Base-by-base conservation (phyloP, 2,888 invertebrate species). In the Drosophila histrio region DNA sequence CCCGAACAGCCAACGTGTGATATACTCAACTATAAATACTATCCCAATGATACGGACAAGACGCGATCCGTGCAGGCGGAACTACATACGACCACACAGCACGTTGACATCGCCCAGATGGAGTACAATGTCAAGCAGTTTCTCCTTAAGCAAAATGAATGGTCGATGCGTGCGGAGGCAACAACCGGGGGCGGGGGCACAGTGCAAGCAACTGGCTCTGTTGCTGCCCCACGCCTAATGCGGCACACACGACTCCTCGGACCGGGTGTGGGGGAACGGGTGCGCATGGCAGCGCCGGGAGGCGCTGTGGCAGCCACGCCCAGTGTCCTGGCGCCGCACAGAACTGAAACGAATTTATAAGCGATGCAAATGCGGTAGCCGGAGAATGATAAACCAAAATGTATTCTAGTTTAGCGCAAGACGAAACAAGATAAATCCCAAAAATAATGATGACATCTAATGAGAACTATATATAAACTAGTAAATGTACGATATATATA, bases 71-170 rank as follows among this genome's bases (percentile, higher is more conserved):
- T 89, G 32, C 89, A 90, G 47, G 90, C 90, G 13, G 90, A 91
- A 60, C 70, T 90, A 58, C 91, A 91, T 17, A 89, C 88, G 17
- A 89, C 90, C 52, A 90, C 92, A 3, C 89, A 91, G 52, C 79
- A 93, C 7, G 94, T 94, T 76, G 94, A 94, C 89, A 93, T 95
- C 78, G 95, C 94, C 17, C 94, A 95, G 89, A 95, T 95, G 95
- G 95, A 95, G 89, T 95, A 95, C 87, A 95, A 95, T 89, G 95
- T 95, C n/a, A 95, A 95, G 91, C 94, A 95, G 89, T 95, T 95
- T 90, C 91, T 95, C 78, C 92, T 95, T 88, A 95, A 95, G 74
- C 92, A 92, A 57, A 92, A 92, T 59, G 92, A 92, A 75, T 92
- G 92, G 92, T 92, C 92, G 4, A 91, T 91, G 89, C 89, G 90